These are phyloP conservation scores for Panthera tigris DNA, from an alignment of 2,113 vertebrate genomes.

Conservation along the genomic window DNA sequence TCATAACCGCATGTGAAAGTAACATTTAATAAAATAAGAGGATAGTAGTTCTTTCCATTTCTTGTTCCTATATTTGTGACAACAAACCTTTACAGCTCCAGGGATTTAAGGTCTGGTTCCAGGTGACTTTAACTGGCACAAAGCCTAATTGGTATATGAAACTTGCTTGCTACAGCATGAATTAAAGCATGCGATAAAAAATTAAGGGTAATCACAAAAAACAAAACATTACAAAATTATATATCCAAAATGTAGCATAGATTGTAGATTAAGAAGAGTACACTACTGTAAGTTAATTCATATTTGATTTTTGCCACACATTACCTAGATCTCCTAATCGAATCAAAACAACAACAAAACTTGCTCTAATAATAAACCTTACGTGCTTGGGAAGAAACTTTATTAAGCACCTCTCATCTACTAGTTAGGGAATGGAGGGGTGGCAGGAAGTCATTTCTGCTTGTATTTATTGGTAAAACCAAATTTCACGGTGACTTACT, in stretches of 20 bases:
- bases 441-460: slow-evolving; percentile 35
- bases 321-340: background rate
- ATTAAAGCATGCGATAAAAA: background rate
- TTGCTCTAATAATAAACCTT: slow-evolving; percentile 36
- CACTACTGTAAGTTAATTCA: background rate
- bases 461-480: slow-evolving; percentile 11
- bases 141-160: slow-evolving; percentile 25
- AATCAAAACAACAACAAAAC: background rate
- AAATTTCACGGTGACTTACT: slow-evolving; percentile 27
- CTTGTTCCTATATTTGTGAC: slow-evolving; percentile 7
- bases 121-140: slow-evolving; percentile 31
- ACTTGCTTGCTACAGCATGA: background rate
- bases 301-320: background rate
- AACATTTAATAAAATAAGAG: slow-evolving; percentile 27
- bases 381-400: slow-evolving; percentile 28
- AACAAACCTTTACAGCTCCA: slow-evolving; percentile 21
- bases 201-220: background rate
- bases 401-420: background rate
- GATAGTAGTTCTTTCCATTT: slow-evolving; percentile 30
- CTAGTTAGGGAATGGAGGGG: background rate
- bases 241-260: background rate
- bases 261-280: background rate
- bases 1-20: background rate
- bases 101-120: slow-evolving; percentile 12
- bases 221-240: slow-evolving; percentile 30